Percentiles rank a stretch among this genome's conserved stretches.
These are phyloP conservation scores for Serrognathus titanus DNA, from an alignment of 2,888 invertebrate genomes.

Conservation along the genomic window DNA sequence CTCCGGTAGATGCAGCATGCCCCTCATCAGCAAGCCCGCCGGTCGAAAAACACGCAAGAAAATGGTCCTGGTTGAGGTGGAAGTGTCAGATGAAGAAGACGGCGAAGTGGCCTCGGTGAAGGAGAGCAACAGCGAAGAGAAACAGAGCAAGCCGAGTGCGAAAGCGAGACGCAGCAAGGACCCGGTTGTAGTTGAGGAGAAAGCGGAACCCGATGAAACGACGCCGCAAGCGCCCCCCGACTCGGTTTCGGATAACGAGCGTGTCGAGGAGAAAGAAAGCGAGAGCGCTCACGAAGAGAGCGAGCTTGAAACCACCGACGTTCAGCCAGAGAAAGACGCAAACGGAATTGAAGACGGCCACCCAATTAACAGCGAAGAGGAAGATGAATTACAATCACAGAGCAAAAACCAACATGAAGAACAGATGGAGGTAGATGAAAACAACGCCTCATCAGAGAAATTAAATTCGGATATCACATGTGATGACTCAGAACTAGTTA, in stretches of 20 bases:
- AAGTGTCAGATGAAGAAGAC: conserved; percentile 49
- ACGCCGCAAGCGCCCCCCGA: too few species aligned
- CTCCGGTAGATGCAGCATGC: conserved; percentile 48
- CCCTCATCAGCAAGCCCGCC: conserved; percentile 35
- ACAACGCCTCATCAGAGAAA: background rate
- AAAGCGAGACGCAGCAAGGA: background rate
- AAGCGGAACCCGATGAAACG: conserved; percentile 37
- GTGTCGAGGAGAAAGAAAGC: too few species aligned
- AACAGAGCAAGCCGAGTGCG: background rate
- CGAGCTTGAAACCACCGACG: background rate
- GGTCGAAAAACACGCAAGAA: conserved; percentile 46
- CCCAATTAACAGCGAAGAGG: background rate
- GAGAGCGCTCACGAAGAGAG: background rate
- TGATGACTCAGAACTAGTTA: background rate
- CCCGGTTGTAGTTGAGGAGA: conserved; percentile 23
- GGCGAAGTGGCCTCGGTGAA: conserved; percentile 23
- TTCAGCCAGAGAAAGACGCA: background rate
- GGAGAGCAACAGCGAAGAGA: background rate
- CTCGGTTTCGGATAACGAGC: too few species aligned
- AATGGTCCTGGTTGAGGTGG: conserved; percentile 49
- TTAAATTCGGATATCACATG: background rate
- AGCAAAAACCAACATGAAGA: background rate
- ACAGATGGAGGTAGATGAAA: conserved; percentile 4
- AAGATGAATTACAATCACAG: background rate
- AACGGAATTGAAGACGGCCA: background rate